Base-by-base conservation (phyloP, 2,888 invertebrate genomes). In the Crepidodera aurea region DNA sequence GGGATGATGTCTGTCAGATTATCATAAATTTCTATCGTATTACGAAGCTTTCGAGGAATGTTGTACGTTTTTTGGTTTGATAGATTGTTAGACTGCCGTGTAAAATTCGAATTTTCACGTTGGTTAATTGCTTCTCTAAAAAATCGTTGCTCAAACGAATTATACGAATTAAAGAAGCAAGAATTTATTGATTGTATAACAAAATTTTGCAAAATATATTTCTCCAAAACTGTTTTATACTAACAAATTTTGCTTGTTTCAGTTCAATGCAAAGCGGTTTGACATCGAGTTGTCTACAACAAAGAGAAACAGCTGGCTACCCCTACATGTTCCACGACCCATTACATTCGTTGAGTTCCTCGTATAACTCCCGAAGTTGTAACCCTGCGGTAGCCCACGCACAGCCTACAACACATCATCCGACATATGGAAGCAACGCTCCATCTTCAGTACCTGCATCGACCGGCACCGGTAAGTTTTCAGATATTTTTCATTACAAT, bases 311-410 rank as follows among this genome's bases (percentile, higher is more conserved):
- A 76, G 77, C 77, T 34, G 90, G 90, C 57, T 94, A 94, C 82
- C 93, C 93, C 32, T 94, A 94, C 84, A 94, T 94, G 90, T 94
- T 94, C 82, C 84, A 92, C 73, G 94, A 95, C 83, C 93, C 94
- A 64, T 85, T 94, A 60, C 87, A 88, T 77, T 88, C 90, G 58
- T 82, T 91, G 65, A 87, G 89, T 73, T 88, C 89, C 67, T 86
- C 88, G 70, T 90, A 90, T 80, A 86, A 88, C 71, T 90, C 91
- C 70, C 88, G 90, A 72, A 88, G 83, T 51, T 89, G 89, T 40
- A 85, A 87, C 76, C 87, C 91, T 69, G 88, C 91, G 22, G 90
- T 90, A 37, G 92, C 91, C 15, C 92, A 91, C 73, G 89, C 92
- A 69, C 92, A 92, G 77, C 90, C 91, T 71, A 83, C 85, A 79